Evolutionary conservation across 2,888 invertebrate species (phyloP), one percentile per base, ranked within the genome.

Genomic region (Drosophila melanosoma): DNA sequence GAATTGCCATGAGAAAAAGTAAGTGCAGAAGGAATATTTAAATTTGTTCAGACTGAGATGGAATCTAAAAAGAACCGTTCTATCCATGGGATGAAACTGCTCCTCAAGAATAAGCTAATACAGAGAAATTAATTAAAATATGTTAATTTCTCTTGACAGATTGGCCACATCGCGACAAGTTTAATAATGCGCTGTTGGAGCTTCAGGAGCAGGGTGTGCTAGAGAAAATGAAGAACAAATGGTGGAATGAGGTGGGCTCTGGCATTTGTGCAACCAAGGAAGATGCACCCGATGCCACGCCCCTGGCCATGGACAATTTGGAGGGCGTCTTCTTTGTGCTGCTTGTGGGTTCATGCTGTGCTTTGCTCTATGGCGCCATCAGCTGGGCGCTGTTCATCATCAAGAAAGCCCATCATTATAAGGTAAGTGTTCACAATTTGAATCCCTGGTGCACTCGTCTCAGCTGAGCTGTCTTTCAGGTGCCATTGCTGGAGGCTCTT

Each of bases 161-260:
- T 81, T 93, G 91, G 89, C 90, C 91, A 3, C 97, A 96, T 92
- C 94, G 97, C 42, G 96, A 96, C 88, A 94, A 95, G 64, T 94
- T 98, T 67, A 97, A 96, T 90, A 95, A 96, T 81, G 97, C 97
- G 51, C 95, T 98, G 74, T 94, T 98, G 73, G 95, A 95, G 89
- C 94, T 98, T 56, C 98, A 98, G 94, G 98, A 98, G 93, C 95
- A 95, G 52, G 98, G 98, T 40, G 94, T 94, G 69, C 94, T 98
- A 73, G 96, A 95, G 20, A 94, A 94, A 82, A 94, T 98, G 94
- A 97, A 97, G 93, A 95, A 95, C 76, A 96, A 96, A 92, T 98
- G 98, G 98, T 98, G 98, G 98, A 96, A 96, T 87, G 96, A 97
- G 93, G 95, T 96, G 91, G 94, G 96, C 83, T 96, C 96, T 23